phyloP scores from a whole-genome alignment of 2,113 vertebrate species.

The Pontoporia blainvillei region DNA sequence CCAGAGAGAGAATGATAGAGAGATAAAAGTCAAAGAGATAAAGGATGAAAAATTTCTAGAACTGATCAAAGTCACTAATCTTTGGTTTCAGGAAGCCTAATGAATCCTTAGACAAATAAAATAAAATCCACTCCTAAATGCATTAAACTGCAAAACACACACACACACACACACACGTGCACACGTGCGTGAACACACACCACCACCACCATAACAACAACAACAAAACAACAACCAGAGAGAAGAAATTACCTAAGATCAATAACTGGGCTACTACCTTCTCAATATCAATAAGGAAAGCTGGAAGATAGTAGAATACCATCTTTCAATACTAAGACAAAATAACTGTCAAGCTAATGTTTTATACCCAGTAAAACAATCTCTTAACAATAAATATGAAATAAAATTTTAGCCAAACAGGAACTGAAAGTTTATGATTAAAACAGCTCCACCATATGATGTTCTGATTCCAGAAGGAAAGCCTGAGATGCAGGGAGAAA shows the following conservation, averaged over 20 bases:
- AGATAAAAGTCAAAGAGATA: background rate
- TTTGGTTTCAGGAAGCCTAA: background rate
- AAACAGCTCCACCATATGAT: background rate
- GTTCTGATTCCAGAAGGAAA: background rate
- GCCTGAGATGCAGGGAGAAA: background rate
- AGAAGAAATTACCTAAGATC: background rate
- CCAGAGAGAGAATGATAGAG: background rate
- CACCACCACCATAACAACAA: background rate
- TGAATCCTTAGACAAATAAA: background rate
- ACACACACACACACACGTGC: background rate
- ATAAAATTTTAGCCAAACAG: background rate
- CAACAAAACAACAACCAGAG: background rate
- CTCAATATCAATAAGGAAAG: background rate
- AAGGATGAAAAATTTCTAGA: background rate
- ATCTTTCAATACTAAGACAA: background rate
- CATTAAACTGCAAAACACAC: background rate
- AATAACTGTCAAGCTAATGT: background rate
- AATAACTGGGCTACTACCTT: background rate
- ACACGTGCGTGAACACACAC: background rate
- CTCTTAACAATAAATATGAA: background rate
- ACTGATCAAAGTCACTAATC: background rate
- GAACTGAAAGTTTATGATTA: background rate
- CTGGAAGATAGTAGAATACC: background rate
- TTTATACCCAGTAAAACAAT: conserved; percentile 42
- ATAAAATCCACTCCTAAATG: background rate